Conservation (phyloP, 1,140 invertebrate genomes). For the Araneus ventricosus region DNA sequence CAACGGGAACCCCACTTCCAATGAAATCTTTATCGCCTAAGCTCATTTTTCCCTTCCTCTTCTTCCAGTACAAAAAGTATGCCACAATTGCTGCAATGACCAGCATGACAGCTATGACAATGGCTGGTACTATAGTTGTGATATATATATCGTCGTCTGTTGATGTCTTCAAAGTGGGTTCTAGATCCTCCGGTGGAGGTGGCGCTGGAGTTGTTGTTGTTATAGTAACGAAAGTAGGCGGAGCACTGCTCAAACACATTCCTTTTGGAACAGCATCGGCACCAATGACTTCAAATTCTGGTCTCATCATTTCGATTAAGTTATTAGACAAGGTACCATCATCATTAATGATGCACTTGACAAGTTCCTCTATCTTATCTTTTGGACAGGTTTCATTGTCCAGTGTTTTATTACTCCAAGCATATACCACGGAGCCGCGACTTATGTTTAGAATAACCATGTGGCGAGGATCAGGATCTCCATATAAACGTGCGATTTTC, state of each 20-base stretch:
- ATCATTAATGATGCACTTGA: slow-evolving; percentile 83
- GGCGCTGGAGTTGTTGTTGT: slow-evolving; percentile 29
- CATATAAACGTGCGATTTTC: slow-evolving; percentile 87
- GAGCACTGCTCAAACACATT: slow-evolving; percentile 76
- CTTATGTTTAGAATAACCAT: slow-evolving; percentile 85
- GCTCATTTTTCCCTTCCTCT: slow-evolving; percentile 90
- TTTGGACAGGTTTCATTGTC: slow-evolving; percentile 86
- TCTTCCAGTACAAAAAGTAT: slow-evolving; percentile 91
- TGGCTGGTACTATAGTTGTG: slow-evolving; percentile 92
- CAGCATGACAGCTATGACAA: slow-evolving; percentile 94
- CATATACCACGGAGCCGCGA: slow-evolving; percentile 82
- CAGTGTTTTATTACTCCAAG: slow-evolving; percentile 90
- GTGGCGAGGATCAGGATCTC: slow-evolving; percentile 86
- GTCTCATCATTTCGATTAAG: slow-evolving; percentile 87
- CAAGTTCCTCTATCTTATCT: slow-evolving; percentile 86
- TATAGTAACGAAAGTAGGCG: slow-evolving; percentile 63
- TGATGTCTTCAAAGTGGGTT: slow-evolving; percentile 78
- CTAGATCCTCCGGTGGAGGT: slow-evolving; percentile 77
- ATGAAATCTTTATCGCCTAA: slow-evolving; percentile 86
- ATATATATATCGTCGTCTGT: slow-evolving; percentile 88
- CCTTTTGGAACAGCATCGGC: slow-evolving; percentile 78
- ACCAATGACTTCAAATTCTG: slow-evolving; percentile 87
- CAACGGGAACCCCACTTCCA: slow-evolving; percentile 94
- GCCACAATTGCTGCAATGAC: slow-evolving; percentile 92
- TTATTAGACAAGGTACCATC: slow-evolving; percentile 82